These are phyloP conservation scores for Papilio gigon DNA, from an alignment of 2,888 invertebrate genomes.

Conservation along the genomic window DNA sequence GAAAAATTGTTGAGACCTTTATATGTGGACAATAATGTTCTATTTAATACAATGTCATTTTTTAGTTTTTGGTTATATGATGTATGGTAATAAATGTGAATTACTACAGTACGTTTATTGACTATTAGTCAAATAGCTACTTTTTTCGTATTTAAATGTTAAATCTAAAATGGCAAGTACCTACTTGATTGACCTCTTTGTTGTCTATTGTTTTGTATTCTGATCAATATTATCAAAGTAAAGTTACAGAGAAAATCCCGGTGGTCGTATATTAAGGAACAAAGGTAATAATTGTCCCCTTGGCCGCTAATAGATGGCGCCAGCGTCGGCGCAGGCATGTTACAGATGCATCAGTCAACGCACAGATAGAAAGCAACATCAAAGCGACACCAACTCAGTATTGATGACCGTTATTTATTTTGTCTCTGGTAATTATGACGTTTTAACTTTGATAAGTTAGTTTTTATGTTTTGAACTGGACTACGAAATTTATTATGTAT, in stretches of 20 bases:
- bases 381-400: conserved; percentile 24
- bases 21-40: neutral
- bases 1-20: neutral
- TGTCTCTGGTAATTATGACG: conserved; percentile 31
- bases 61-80: too few relatives aligned
- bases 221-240: neutral
- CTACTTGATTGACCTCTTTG: neutral
- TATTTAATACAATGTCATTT: neutral
- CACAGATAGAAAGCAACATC: conserved; percentile 36
- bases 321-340: conserved; percentile 15
- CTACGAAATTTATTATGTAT: neutral
- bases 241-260: neutral
- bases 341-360: conserved; percentile 34
- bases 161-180: too few relatives aligned
- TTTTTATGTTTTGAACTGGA: neutral
- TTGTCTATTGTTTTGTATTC: neutral
- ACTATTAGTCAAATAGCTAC: too few relatives aligned
- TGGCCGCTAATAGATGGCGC: conserved; percentile 33
- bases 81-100: too few relatives aligned
- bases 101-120: too few relatives aligned
- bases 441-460: conserved; percentile 5
- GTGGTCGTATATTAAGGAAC: neutral
- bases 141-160: too few relatives aligned
- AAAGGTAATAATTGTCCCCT: conserved; percentile 19
- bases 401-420: conserved; percentile 17